phyloP scores from a whole-genome alignment of 2,797 vertebrate genomes.

The Aphelocoma californica region DNA sequence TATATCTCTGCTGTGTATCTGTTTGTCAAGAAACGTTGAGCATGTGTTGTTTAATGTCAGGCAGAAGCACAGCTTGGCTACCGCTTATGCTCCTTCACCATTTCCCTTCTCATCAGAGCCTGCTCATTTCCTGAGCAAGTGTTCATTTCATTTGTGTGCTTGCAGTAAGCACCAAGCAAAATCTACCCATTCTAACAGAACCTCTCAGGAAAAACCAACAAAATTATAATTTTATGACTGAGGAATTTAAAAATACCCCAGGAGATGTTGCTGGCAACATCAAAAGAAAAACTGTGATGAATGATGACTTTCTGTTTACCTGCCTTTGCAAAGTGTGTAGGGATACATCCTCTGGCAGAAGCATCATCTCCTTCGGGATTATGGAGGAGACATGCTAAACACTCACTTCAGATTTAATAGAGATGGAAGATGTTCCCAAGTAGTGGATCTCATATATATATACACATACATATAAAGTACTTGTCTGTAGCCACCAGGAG shows the following conservation, averaged over 20 bases:
- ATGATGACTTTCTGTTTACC: constrained; percentile 18
- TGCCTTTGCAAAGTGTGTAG: neutral
- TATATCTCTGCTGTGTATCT: constrained; percentile 21
- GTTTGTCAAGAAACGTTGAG: constrained; percentile 40
- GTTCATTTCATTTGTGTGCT: neutral
- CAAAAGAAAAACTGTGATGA: neutral
- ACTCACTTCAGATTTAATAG: neutral
- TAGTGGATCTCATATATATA: neutral
- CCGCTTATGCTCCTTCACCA: neutral
- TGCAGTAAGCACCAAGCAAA: neutral
- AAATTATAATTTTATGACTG: constrained; percentile 20
- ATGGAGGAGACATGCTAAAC: neutral
- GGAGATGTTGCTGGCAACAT: neutral
- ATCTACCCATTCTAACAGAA: neutral
- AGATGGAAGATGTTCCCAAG: neutral
- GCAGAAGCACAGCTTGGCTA: constrained; percentile 51
- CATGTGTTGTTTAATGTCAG: constrained; percentile 66
- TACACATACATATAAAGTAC: neutral
- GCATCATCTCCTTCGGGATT: neutral
- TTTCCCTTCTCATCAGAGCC: constrained; percentile 8
- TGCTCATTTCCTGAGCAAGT: constrained; percentile 36
- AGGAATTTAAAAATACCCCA: constrained; percentile 34
- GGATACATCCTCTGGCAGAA: neutral
- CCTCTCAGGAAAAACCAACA: neutral
- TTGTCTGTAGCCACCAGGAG: neutral